Conservation (phyloP, 2,888 invertebrate genomes). For the Tenthredo scrophulariae region DNA sequence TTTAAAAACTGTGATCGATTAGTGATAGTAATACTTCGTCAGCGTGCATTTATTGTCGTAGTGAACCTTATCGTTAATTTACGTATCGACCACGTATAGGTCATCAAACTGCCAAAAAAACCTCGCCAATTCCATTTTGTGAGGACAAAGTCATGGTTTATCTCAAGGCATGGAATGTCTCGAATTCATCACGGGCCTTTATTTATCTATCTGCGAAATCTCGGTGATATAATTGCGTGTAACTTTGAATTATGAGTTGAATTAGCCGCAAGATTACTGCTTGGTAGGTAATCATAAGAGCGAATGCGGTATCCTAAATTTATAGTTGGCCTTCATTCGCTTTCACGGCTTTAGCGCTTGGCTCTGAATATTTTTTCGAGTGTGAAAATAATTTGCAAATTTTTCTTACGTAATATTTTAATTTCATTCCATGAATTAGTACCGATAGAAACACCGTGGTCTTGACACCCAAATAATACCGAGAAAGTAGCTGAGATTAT, state of each 20-base stretch:
- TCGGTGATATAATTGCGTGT: not conserved
- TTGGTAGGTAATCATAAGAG: not conserved
- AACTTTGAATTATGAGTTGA: not conserved
- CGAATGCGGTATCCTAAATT: not conserved
- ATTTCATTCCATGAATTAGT: not conserved
- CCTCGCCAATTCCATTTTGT: not conserved
- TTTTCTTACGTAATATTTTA: not conserved
- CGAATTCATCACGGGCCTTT: not conserved
- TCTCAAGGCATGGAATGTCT: not conserved
- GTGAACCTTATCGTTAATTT: not conserved
- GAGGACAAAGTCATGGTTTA: not conserved
- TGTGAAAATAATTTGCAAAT: not conserved
- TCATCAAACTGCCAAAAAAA: not conserved
- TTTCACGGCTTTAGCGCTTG: not conserved
- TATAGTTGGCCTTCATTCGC: not conserved
- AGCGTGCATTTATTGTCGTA: not conserved
- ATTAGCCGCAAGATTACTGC: not conserved
- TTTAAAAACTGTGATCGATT: not conserved
- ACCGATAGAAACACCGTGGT: not conserved
- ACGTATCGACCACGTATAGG: not conserved
- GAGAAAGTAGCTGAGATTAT: slow-evolving; percentile 26
- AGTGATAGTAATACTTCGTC: not conserved
- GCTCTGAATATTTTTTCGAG: not conserved
- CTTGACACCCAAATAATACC: not conserved
- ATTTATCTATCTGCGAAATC: not conserved